Evolutionary conservation across 2,113 vertebrate genomes (phyloP).

Genomic region (Eubucco bourcierii): DNA sequence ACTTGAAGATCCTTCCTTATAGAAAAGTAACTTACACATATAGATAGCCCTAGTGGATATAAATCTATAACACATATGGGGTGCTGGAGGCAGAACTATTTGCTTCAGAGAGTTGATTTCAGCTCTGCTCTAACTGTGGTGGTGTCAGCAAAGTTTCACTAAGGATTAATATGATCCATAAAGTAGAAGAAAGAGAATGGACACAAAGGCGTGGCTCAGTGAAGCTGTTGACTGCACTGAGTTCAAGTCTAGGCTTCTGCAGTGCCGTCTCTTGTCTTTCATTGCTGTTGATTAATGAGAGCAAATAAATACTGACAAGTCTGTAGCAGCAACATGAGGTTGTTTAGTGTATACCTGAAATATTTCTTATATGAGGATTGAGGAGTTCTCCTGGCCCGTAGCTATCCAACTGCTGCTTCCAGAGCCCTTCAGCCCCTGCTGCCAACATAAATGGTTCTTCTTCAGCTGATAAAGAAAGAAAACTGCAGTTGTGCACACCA

Average conservation of each 20-base stretch:
- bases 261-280: background rate
- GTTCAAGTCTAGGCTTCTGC: background rate
- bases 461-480: constrained; percentile 46
- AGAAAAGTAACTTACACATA: background rate
- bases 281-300: background rate
- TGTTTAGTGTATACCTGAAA: constrained; percentile 70
- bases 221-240: background rate
- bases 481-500: background rate
- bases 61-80: background rate
- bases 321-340: background rate
- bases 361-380: constrained; percentile 55
- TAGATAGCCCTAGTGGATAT: background rate
- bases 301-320: background rate
- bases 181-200: background rate
- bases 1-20: background rate
- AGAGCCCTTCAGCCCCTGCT: constrained; percentile 72
- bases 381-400: constrained; percentile 70
- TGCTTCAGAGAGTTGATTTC: background rate
- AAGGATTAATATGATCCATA: background rate
- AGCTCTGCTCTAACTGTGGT: background rate
- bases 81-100: background rate
- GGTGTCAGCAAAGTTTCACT: background rate
- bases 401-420: constrained; percentile 72
- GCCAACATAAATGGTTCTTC: constrained; percentile 73
- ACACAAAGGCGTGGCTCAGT: background rate